Conservation (phyloP, 2,888 invertebrate species). For the Nephrocerus scutellatus region DNA sequence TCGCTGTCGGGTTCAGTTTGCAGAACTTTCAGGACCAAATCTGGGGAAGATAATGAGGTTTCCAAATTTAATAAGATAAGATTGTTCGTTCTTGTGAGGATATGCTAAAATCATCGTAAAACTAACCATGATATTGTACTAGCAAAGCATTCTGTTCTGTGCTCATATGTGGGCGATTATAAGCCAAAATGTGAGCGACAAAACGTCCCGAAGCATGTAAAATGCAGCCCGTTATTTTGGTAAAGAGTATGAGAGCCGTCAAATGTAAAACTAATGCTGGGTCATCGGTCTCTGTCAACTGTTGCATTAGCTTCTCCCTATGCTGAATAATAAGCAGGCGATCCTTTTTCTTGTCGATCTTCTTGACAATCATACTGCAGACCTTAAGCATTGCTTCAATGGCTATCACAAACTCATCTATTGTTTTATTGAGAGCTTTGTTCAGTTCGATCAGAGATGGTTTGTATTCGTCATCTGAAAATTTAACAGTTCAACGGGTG, state of each 20-base stretch:
- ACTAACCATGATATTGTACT: slow-evolving; percentile 69
- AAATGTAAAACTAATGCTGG: slow-evolving; percentile 74
- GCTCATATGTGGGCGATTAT: slow-evolving; percentile 63
- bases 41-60: slow-evolving; percentile 44
- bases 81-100: slow-evolving; percentile 20
- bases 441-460: slow-evolving; percentile 61
- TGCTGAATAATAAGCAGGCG: slow-evolving; percentile 70
- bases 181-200: slow-evolving; percentile 71
- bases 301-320: slow-evolving; percentile 71
- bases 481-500: neutral
- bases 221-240: slow-evolving; percentile 70
- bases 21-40: slow-evolving; percentile 58
- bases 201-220: slow-evolving; percentile 91
- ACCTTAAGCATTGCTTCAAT: slow-evolving; percentile 64
- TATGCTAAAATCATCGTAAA: neutral
- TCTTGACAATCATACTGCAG: slow-evolving; percentile 75
- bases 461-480: slow-evolving; percentile 59
- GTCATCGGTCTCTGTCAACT: slow-evolving; percentile 67
- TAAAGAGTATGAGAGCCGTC: slow-evolving; percentile 70
- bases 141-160: slow-evolving; percentile 59
- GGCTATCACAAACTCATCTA: slow-evolving; percentile 74
- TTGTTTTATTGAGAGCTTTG: slow-evolving; percentile 59
- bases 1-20: slow-evolving; percentile 49
- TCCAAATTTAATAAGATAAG: neutral
- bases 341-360: slow-evolving; percentile 84